Evolutionary conservation across 2,113 vertebrate genomes (phyloP).

Genomic region (Oreocharis arfaki): DNA sequence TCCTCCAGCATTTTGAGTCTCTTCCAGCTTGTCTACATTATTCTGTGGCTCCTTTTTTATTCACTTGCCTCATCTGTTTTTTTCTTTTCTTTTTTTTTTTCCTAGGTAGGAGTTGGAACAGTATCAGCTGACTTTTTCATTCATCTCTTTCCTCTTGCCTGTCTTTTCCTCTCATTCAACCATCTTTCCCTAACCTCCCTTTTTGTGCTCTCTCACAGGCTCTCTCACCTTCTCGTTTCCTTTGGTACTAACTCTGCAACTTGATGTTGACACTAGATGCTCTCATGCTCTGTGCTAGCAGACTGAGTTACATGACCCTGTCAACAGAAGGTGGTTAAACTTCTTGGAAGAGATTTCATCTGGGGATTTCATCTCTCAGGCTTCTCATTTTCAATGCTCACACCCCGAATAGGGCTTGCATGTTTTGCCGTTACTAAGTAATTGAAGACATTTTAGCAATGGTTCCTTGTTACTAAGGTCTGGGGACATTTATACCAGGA

Average conservation of each 20-base stretch:
- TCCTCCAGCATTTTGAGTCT: neutral
- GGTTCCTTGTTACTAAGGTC: neutral
- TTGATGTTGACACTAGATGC: neutral
- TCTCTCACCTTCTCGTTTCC: neutral
- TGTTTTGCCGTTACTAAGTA: neutral
- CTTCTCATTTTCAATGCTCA: neutral
- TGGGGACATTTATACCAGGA: neutral
- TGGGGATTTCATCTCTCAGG: neutral
- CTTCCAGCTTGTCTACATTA: neutral
- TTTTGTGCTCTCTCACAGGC: neutral
- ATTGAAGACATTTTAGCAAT: neutral
- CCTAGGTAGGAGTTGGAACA: neutral
- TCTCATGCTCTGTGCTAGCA: neutral
- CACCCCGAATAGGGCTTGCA: neutral
- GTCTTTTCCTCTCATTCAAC: neutral
- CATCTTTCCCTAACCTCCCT: neutral
- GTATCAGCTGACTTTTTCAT: neutral
- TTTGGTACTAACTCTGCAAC: neutral
- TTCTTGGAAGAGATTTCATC: neutral
- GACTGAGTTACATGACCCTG: rapidly evolving
- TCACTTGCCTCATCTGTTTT: neutral
- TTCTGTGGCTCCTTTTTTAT: neutral
- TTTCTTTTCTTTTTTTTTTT: neutral
- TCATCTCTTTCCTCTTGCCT: neutral
- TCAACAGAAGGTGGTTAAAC: neutral